Evolutionary conservation across 2,113 vertebrate species (phyloP), one percentile per base, ranked within the genome.

Genomic region (Seriola dumerili): DNA sequence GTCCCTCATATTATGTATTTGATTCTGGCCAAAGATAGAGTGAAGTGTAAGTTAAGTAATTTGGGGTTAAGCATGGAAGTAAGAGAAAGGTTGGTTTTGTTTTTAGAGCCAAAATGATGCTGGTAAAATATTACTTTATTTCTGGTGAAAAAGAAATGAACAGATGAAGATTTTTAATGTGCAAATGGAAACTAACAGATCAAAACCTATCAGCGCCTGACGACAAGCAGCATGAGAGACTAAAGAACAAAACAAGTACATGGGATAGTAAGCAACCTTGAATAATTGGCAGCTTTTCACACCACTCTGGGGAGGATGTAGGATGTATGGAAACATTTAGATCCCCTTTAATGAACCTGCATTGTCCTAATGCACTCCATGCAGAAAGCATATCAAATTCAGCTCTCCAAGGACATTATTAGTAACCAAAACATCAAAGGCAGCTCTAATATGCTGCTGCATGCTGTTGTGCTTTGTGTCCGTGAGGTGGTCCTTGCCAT

Each of bases 311-410:
- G 80, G 73, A 80, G 88, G 78, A 86, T 80, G 84, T 64, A 13
- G 82, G 67, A 88, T 91, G 78, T 84, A 93, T 94, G 93, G 93
- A 94, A 95, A 67, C 89, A 85, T 89, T 94, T 94, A 94, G 58
- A 87, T 85, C 86, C 84, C 73, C 82, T 84, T 88, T 94, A 94
- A 95, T 91, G 89, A 93, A 94, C 83, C 92, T 88, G 86, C 76
- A 57, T 83, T 78, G 84, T 86, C 87, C 71, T 94, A 91, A 93
- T 92, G 84, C 77, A 85, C 84, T 88, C 88, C 92, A 89, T 91
- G 83, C 80, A 91, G 81, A 92, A 92, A 86, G 76, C 86, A 91
- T 89, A 93, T 95, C 90, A 90, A 92, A 93, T 92, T 86, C 75
- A 74, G 83, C 91, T 92, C 90, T 90, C 85, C 65, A 64, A 93